Base-by-base conservation (phyloP, 1,140 invertebrate species). In the Rhizoglyphus robini region DNA sequence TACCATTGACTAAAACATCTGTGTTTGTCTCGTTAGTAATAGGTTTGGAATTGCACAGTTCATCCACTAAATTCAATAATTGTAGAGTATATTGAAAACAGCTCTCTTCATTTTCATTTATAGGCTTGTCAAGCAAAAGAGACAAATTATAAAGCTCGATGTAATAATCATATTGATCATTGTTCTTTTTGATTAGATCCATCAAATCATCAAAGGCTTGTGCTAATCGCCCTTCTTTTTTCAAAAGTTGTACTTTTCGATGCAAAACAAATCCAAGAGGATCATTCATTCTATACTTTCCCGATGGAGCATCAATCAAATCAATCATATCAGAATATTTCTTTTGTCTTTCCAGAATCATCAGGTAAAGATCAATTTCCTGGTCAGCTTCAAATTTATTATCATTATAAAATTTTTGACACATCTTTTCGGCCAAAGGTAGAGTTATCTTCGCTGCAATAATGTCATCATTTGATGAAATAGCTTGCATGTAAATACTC, bases 381-480 rank as follows among this genome's bases (percentile, higher is more conserved):
- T 91, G 89, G 74, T 96, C 92, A 0, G 88, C 88, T 75, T 95
- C 88, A 69, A 95, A 82, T 79, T 90, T 92, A 65, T 85, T 85
- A 69, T 95, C 89, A 23, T 84, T 81, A 54, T 93, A 84, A 73
- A 92, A 84, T 75, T 95, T 96, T 70, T 88, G 81, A 29, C 85
- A 80, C 85, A 88, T 81, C 69, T 79, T 74, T 68, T 81, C 88
- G n/a, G 92, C 92, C 57, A 96, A 77, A 18, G 86, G 83, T 38
- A 95, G 79, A 30, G 85, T 82, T 62, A 91, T 82, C 65, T 77
- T 81, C 65, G 72, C 71, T 0, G 76, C 74, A 11, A 79, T 69
- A 18, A 74, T 73, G 31, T 72, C 74, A 62, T 74, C 73, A 29
- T 47, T 20, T 13, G 46, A 5, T 29, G 57, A 61, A 1, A 68